Conservation (phyloP, 2,113 vertebrate species). For the Cyprinodon tularosa region DNA sequence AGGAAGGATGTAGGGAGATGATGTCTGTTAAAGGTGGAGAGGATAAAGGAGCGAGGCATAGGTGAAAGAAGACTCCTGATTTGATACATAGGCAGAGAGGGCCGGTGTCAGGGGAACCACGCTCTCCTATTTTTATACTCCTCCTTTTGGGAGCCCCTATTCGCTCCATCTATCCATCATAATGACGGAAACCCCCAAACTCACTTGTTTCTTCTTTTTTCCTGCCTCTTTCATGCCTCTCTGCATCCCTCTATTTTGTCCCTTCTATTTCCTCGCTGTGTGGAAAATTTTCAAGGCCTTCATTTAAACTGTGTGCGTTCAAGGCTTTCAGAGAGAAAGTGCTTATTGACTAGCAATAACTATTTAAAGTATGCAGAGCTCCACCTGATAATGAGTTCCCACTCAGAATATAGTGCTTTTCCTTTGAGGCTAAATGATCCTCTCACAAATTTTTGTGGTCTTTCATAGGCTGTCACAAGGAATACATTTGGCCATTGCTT, state of each 20-base stretch:
- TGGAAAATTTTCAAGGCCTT: constrained; percentile 25
- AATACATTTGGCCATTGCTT: constrained; percentile 81
- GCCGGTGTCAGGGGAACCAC: constrained; percentile 61
- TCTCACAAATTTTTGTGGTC: constrained; percentile 45
- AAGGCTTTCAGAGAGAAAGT: constrained; percentile 44
- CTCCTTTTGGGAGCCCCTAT: constrained; percentile 67
- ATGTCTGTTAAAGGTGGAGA: constrained; percentile 56
- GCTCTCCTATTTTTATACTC: constrained; percentile 73
- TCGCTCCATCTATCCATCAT: constrained; percentile 72
- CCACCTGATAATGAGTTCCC: constrained; percentile 36
- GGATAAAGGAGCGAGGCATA: constrained; percentile 2
- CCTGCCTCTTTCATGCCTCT: constrained; percentile 11
- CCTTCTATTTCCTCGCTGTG: constrained; percentile 1
- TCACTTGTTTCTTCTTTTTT: constrained; percentile 27
- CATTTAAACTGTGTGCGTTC: constrained; percentile 17
- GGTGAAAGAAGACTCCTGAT: constrained; percentile 42
- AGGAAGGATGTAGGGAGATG: constrained; percentile 14
- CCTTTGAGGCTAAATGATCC: constrained; percentile 30
- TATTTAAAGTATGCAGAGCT: constrained; percentile 48
- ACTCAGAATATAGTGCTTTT: constrained; percentile 4
- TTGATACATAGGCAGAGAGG: constrained; percentile 67
- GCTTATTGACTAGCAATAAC: constrained; percentile 68
- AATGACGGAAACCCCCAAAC: constrained; percentile 69
- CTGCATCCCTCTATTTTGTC: constrained; percentile 27
- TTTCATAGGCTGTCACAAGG: constrained; percentile 76